A percentile compares a stretch with the other conserved stretches of the same genome.
Conservation (phyloP, 2,888 invertebrate species). For the Xestia xanthographa region DNA sequence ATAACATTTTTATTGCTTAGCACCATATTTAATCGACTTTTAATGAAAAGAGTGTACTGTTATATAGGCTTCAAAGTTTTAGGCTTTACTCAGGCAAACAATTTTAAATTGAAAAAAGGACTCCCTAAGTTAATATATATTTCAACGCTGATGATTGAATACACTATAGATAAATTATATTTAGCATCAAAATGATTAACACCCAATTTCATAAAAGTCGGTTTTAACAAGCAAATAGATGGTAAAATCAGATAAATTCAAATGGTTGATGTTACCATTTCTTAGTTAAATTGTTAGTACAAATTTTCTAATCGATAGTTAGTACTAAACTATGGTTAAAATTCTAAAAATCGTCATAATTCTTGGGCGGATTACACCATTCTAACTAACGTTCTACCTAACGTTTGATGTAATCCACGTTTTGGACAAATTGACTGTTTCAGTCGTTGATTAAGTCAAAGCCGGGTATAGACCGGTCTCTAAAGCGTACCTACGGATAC, state of each 20-base stretch:
- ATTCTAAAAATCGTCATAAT: constrained; percentile 36
- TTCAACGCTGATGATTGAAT: constrained; percentile 9
- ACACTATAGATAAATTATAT: constrained; percentile 10
- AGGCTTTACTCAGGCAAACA: background rate
- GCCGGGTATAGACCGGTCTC: constrained; percentile 41
- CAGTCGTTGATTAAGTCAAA: constrained; percentile 54
- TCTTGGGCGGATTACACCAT: constrained; percentile 31
- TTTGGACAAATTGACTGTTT: constrained; percentile 39
- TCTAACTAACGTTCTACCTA: constrained; percentile 15
- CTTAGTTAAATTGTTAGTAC: constrained; percentile 71
- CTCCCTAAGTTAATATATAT: background rate
- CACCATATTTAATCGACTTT: constrained; percentile 72
- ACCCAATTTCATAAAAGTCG: constrained; percentile 44
- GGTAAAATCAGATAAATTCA: constrained; percentile 23
- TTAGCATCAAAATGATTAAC: background rate
- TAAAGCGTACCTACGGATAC: constrained; percentile 1
- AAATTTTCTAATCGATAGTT: constrained; percentile 75
- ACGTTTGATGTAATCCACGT: constrained; percentile 29
- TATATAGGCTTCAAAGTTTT: constrained; percentile 18
- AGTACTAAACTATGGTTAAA: constrained; percentile 68
- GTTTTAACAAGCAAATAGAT: constrained; percentile 49
- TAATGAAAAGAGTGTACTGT: constrained; percentile 31
- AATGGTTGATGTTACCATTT: constrained; percentile 39
- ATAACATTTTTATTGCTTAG: constrained; percentile 73
- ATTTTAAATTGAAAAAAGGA: constrained; percentile 23